Conservation (phyloP, 2,113 vertebrate genomes). For the Mobula birostris region DNA sequence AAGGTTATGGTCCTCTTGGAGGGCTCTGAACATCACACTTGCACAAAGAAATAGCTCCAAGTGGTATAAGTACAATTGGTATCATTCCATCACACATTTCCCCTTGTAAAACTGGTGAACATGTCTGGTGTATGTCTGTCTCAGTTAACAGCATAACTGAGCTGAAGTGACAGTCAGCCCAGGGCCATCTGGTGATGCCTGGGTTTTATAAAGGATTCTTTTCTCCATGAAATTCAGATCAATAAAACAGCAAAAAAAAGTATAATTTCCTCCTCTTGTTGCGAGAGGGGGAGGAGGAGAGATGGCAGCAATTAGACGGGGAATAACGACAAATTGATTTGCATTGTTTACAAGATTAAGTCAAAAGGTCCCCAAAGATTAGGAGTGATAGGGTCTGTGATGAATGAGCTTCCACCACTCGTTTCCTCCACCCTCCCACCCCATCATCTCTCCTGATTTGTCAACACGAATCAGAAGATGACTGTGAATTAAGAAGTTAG, state of each 20-base stretch:
- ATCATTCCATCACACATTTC: neutral
- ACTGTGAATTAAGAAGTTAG: neutral
- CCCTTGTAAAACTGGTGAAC: neutral
- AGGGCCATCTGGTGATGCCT: neutral
- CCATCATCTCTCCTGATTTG: neutral
- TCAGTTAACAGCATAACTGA: neutral
- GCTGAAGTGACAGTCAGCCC: neutral
- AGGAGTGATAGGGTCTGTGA: neutral
- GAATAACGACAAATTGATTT: conserved; percentile 2
- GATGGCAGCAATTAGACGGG: neutral
- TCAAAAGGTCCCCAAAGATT: neutral
- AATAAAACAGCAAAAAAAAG: neutral
- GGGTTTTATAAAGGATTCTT: neutral
- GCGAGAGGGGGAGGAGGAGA: neutral
- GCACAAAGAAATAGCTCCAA: neutral
- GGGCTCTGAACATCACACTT: no score
- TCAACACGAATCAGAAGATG: neutral
- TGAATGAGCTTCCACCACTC: no score
- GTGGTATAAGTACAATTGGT: neutral
- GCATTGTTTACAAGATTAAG: neutral
- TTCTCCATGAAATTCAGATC: neutral
- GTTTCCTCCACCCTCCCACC: neutral
- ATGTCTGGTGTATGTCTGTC: neutral
- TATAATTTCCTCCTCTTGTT: neutral
- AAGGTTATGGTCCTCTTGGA: no score